Evolutionary conservation across 2,797 vertebrate genomes (phyloP), one percentile per base, ranked within the genome.

Genomic region (Helostoma temminkii): DNA sequence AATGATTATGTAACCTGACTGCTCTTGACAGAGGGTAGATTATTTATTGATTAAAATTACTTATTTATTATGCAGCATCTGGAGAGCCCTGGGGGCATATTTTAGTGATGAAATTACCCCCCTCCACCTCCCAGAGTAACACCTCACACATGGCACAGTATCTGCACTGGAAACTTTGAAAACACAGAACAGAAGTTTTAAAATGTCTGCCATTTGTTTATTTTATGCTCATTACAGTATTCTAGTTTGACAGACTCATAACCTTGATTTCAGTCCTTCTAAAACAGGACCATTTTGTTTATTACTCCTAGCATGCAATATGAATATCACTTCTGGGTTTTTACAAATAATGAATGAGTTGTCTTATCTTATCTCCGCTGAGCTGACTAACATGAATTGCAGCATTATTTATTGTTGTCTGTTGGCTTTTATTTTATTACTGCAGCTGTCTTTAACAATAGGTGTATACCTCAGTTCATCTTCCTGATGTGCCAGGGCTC

Each of bases 41-140:
- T 78, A 92, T 85, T 93, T 93, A 93, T 92, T 92, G 88, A 93
- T 92, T 91, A 86, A 83, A 87, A 88, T 53, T 57, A 88, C 74
- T 92, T 46, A 87, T 90, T 90, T 90, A 90, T 91, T 90, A 80
- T 73, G 75, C 89, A 71, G 76, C 85, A 89, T 88, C 87, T 90
- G 89, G 76, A 90, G 81, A 60, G 21, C 81, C 89, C 79, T 42
- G 49, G 19, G 71, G 84, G 66, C 67, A 86, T 84, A 57, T 83
- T 88, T 88, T 71, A 82, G 71, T 89, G 76, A 74, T 82, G 71
- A 81, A 85, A 80, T 72, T 53, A 77, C 36, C 48, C 39, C 36
- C 48, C 39, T 28, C 34, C 37, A 36, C 45, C 49, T 63, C 53
- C 45, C 32, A 16, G 37, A 71, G 53, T 74, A 78, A 78, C 66